Base-by-base conservation (phyloP, 1,140 invertebrate genomes). In the Araneus ventricosus region DNA sequence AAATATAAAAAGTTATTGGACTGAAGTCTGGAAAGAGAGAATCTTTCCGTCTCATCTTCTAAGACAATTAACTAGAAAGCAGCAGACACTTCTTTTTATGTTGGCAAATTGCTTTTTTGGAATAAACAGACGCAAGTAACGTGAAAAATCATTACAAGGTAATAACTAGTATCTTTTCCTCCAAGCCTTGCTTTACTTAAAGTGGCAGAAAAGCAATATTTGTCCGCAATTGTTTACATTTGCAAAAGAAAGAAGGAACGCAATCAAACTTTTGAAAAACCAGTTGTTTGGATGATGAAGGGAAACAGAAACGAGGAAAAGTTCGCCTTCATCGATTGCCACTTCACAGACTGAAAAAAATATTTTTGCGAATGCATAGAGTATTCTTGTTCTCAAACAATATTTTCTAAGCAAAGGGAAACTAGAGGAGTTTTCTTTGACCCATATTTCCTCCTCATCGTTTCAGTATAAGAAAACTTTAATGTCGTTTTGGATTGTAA, bases 171-270 rank as follows among this genome's bases (percentile, higher is more conserved):
- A 75, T 20, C 14, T 37, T 14, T 37, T 67, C 70, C 20, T 37
- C 30, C 17, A 75, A 34, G 34, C 34, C 70, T 34, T 30, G 8
- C 70, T 75, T 75, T 37, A 75, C 17, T 75, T 75, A 75, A 34
- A 30, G 17, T 82, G 39, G 80, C 41, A 45, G 41, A 52, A 82
- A 82, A 82, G 80, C 80, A 82, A 82, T 82, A 82, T 82, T 82
- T 82, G 37, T 14, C 80, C 39, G 24, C 80, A 27, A 82, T 45
- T 82, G n/a, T 27, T 80, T 67, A 14, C n/a, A 67, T 27, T 67
- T 67, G 24, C 8, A 14, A n/a, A 63, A 79, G 22, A 39, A 82
- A 45, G n/a, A 17, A 52, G 24, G 80, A 82, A 45, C 24, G 39
- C 80, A 82, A 45, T 82, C 39, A 82, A 52, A 82, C 37, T 82